These are phyloP conservation scores for Aleiodes sp. DNA, from an alignment of 1,140 invertebrate genomes.

Conservation along the genomic window DNA sequence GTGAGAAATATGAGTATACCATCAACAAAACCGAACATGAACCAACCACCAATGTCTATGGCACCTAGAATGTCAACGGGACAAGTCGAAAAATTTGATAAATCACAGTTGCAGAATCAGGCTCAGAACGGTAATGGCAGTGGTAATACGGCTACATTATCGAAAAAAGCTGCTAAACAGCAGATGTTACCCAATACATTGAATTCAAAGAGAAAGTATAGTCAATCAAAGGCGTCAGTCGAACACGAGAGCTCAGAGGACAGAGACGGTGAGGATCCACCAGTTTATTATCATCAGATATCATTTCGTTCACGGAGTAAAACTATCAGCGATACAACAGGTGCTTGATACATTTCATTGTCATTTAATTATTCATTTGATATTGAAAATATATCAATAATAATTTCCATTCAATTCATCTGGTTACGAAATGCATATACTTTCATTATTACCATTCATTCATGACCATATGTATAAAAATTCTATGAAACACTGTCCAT, in stretches of 20 bases:
- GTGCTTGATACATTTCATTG: constrained; percentile 62
- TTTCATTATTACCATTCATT: no score
- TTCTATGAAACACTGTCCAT: no score
- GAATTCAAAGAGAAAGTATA: constrained; percentile 78
- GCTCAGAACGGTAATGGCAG: constrained; percentile 52
- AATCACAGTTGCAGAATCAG: constrained; percentile 45
- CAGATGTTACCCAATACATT: constrained; percentile 77
- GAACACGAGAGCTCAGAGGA: constrained; percentile 76
- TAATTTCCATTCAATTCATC: no score
- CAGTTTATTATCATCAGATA: constrained; percentile 58
- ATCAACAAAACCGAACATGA: constrained; percentile 72
- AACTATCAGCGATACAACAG: constrained; percentile 84
- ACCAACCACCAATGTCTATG: constrained; percentile 59
- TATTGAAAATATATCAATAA: not conserved
- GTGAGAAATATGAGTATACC: constrained; percentile 95
- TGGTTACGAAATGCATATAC: no score
- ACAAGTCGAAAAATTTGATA: constrained; percentile 61
- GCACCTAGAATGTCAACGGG: constrained; percentile 57
- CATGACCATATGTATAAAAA: no score
- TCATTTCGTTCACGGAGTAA: constrained; percentile 87
- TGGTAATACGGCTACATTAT: constrained; percentile 53
- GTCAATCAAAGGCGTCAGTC: constrained; percentile 89
- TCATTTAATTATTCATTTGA: not conserved
- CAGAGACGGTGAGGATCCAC: constrained; percentile 57
- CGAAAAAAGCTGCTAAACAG: constrained; percentile 59